Conservation (phyloP, 2,113 vertebrate genomes). For the Ibidorhyncha struthersii region DNA sequence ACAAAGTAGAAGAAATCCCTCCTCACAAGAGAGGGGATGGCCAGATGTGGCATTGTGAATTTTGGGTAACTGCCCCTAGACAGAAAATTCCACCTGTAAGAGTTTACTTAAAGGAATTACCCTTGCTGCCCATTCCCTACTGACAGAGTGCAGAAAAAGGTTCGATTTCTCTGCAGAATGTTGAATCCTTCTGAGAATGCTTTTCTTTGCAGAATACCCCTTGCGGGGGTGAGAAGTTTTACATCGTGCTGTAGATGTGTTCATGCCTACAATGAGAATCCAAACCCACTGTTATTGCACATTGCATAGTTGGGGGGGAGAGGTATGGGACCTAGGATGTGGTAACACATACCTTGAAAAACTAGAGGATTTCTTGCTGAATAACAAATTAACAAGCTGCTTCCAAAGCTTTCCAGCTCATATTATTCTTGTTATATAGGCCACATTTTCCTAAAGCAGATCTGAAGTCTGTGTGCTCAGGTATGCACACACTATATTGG, state of each 20-base stretch:
- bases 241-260: accelerated
- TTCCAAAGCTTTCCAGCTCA: neutral
- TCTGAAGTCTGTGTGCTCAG: neutral
- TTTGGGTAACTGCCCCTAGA: neutral
- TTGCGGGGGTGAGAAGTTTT: neutral
- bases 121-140: neutral
- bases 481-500: neutral
- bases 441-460: neutral
- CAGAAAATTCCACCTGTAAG: neutral
- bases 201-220: neutral
- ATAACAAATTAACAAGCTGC: neutral
- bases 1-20: neutral
- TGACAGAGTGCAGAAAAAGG: neutral
- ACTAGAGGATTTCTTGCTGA: neutral
- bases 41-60: neutral
- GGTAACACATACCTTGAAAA: neutral
- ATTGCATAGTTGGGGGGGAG: neutral
- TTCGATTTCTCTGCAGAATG: neutral
- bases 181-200: neutral
- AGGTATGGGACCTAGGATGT: neutral
- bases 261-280: neutral
- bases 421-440: neutral
- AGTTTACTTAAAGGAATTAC: neutral
- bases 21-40: neutral
- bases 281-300: neutral